These are phyloP conservation scores for Cryptotermes secundus DNA, from an alignment of 1,140 invertebrate species.

Conservation along the genomic window DNA sequence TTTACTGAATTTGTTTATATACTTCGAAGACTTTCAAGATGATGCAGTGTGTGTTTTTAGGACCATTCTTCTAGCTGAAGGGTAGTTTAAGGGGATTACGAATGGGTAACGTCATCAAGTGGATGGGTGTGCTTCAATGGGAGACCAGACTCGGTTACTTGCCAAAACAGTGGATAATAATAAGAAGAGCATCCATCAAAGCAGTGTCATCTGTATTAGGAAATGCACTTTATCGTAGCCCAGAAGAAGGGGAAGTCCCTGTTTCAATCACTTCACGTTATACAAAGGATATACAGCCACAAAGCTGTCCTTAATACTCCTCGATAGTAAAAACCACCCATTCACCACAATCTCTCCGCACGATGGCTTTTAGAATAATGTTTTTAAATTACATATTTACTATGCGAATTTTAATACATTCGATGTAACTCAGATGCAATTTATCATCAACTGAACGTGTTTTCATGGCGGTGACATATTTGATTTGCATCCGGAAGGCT, in stretches of 20 bases:
- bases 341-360: background rate
- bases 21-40: too few relatives aligned
- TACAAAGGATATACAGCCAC: background rate
- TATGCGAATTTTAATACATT: too few relatives aligned
- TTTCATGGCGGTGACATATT: too few relatives aligned
- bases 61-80: too few relatives aligned
- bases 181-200: slow-evolving; percentile 9
- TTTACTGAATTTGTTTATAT: too few relatives aligned
- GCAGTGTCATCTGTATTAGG: background rate
- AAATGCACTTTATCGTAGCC: slow-evolving; percentile 1
- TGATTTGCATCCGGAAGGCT: too few relatives aligned
- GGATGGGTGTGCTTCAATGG: background rate
- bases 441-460: too few relatives aligned
- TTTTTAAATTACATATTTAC: too few relatives aligned
- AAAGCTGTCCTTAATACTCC: background rate
- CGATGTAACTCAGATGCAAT: too few relatives aligned
- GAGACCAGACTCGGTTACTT: background rate
- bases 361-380: too few relatives aligned
- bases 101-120: background rate
- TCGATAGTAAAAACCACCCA: background rate
- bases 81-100: background rate
- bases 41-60: too few relatives aligned
- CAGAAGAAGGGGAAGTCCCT: background rate
- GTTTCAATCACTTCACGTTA: background rate
- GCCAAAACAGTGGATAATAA: background rate